phyloP scores from a whole-genome alignment of 2,888 invertebrate species.

The Caenorhabditis plicata region DNA sequence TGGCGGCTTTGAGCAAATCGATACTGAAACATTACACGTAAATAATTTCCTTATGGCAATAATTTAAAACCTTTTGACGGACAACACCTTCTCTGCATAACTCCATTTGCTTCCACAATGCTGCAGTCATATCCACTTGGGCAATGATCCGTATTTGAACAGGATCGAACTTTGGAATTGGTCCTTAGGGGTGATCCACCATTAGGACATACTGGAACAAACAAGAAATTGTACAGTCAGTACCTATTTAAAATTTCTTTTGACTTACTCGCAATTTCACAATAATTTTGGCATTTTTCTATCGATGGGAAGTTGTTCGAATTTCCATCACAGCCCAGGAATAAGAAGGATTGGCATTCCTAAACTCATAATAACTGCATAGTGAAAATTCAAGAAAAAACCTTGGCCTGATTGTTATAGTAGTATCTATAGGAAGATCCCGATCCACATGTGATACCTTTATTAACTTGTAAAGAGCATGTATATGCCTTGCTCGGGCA shows the following conservation, averaged over 20 bases:
- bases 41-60: not conserved
- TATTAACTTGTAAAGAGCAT: constrained; percentile 45
- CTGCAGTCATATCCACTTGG: constrained; percentile 48
- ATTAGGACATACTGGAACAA: constrained; percentile 47
- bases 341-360: constrained; percentile 50
- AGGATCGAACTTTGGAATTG: constrained; percentile 44
- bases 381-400: not conserved
- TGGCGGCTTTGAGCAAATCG: constrained; percentile 44
- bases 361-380: constrained; percentile 2
- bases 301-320: constrained; percentile 53
- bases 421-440: constrained; percentile 42
- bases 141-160: constrained; percentile 41
- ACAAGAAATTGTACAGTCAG: not conserved
- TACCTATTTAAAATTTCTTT: no score
- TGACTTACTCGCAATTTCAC: constrained; percentile 46
- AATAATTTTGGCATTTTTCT: constrained; percentile 48
- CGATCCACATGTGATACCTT: constrained; percentile 46
- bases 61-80: constrained; percentile 38
- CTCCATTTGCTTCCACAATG: constrained; percentile 42
- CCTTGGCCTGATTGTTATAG: constrained; percentile 47
- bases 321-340: constrained; percentile 54
- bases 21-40: constrained; percentile 13
- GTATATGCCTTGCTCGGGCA: constrained; percentile 52
- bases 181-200: constrained; percentile 44
- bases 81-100: constrained; percentile 44